Evolutionary conservation across 1,140 invertebrate genomes (phyloP), one percentile per base, ranked within the genome.

Genomic region (Rhagoletis zephyria): DNA sequence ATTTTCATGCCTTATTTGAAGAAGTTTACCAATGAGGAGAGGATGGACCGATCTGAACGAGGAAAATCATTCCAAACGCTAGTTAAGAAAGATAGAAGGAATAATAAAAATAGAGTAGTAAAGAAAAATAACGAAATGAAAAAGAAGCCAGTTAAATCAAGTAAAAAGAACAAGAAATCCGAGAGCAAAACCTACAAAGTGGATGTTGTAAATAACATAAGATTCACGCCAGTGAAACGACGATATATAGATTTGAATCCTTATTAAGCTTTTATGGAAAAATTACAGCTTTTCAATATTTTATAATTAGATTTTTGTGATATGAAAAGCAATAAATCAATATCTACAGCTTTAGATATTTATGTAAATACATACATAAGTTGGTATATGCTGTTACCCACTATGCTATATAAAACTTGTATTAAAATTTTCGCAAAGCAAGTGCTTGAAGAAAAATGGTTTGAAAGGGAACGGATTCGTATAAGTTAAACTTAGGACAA

Each of bases 141-240:
- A n/a, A 45, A 86, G 9, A 59, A 30, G 42, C 30, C 70, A 51
- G 0, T 45, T 3, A 87, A 87, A 42, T 30, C 30, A 30, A 2
- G 9, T 14, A 56, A 85, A 5, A 85, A 19, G 45, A 19, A 4
- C 61, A 85, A 85, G 42, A 59, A 14, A 59, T 85, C 60, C 42
- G 67, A 16, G 16, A 3, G 6, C 4, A 61, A 63, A n/a, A 40
- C 16, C 1, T 16, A 60, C 19, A 74, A 87, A 67, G 40, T 67
- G 12, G 12, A 40, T 48, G 7, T 56, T 60, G 12, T 60, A 42
- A 67, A 60, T 14, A 61, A 48, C 45, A 67, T 85, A 16, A 61
- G 87, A 40, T 87, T 85, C 67, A 87, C 87, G 1, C 87, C 87
- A 9, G 42, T 87, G 4, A 87, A 87, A 59, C 51, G 87, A 5